These are phyloP conservation scores for Drosophila kohkoa DNA, from an alignment of 1,140 invertebrate genomes.

Conservation along the genomic window DNA sequence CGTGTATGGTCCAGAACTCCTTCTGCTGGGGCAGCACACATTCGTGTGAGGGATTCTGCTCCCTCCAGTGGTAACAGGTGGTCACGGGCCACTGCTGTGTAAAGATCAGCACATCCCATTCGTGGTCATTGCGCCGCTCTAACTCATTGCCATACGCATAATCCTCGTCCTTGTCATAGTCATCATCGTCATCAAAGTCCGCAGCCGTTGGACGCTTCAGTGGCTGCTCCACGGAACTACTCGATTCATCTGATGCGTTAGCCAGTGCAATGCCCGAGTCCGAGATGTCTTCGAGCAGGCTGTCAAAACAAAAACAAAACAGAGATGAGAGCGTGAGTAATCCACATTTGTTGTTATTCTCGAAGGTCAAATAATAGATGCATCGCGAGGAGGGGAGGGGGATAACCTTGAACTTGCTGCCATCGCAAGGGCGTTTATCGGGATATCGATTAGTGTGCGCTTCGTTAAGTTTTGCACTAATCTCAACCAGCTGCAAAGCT, in stretches of 20 bases:
- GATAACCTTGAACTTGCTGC: constrained; percentile 54
- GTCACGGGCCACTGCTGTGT: constrained; percentile 93
- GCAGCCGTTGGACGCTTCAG: constrained; percentile 32
- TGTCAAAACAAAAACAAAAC: constrained; percentile 6
- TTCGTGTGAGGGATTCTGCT: constrained; percentile 86
- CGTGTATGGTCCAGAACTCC: constrained; percentile 92
- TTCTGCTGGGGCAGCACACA: constrained; percentile 88
- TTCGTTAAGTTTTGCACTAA: background rate
- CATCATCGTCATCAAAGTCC: constrained; percentile 44
- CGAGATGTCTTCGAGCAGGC: constrained; percentile 35
- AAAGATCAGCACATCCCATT: constrained; percentile 92
- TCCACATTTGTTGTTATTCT: constrained; percentile 14
- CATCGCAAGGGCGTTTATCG: constrained; percentile 16
- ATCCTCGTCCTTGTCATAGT: constrained; percentile 45
- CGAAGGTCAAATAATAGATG: background rate
- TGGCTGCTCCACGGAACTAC: constrained; percentile 37
- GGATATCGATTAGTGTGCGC: constrained; percentile 35
- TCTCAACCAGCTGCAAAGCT: constrained; percentile 7
- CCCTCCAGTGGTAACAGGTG: constrained; percentile 89
- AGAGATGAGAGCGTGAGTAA: constrained; percentile 23
- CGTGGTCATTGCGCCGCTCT: constrained; percentile 42
- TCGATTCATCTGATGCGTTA: constrained; percentile 45
- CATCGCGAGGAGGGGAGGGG: background rate
- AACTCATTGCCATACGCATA: constrained; percentile 1
- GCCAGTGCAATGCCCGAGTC: constrained; percentile 27